Evolutionary conservation across 92 coral and sea anemone genomes (phyloP).

Genomic region (Hydrozoanthus gracilis): DNA sequence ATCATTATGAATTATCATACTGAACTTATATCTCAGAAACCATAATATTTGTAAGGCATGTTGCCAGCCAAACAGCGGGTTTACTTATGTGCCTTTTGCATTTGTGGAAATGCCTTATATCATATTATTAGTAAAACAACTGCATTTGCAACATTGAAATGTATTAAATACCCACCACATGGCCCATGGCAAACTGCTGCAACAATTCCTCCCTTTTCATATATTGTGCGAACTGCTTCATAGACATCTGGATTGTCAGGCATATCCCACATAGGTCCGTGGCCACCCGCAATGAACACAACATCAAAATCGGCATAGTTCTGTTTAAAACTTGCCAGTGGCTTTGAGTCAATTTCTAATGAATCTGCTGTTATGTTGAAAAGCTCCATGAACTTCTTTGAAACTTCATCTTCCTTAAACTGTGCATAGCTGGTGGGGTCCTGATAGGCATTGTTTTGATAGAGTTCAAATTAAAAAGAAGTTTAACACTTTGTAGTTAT

Average conservation of each 20-base stretch:
- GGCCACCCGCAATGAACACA: conserved; percentile 91
- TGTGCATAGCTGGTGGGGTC: conserved; percentile 84
- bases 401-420: conserved; percentile 72
- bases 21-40: too few relatives aligned
- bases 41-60: too few relatives aligned
- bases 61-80: too few relatives aligned
- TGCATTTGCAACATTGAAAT: too few relatives aligned
- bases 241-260: conserved; percentile 66
- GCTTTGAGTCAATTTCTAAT: conserved; percentile 55
- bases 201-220: conserved; percentile 92
- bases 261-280: conserved; percentile 96
- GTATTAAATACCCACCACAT: conserved; percentile 61
- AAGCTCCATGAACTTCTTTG: conserved; percentile 70
- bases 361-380: conserved; percentile 54
- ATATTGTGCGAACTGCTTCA: conserved; percentile 76
- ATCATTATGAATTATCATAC: too few relatives aligned
- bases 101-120: too few relatives aligned
- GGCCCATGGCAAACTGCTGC: conserved; percentile 93
- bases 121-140: too few relatives aligned
- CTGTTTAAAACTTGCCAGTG: conserved; percentile 56
- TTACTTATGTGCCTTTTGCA: too few relatives aligned
- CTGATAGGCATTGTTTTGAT: conserved; percentile 30
- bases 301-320: conserved; percentile 71
- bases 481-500: too few relatives aligned
- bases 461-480: too few relatives aligned